A percentile compares a stretch with the other conserved stretches of the same genome.
Conservation (phyloP, 64 coral and sea anemone species). For the Hydrozoanthus tunicans region DNA sequence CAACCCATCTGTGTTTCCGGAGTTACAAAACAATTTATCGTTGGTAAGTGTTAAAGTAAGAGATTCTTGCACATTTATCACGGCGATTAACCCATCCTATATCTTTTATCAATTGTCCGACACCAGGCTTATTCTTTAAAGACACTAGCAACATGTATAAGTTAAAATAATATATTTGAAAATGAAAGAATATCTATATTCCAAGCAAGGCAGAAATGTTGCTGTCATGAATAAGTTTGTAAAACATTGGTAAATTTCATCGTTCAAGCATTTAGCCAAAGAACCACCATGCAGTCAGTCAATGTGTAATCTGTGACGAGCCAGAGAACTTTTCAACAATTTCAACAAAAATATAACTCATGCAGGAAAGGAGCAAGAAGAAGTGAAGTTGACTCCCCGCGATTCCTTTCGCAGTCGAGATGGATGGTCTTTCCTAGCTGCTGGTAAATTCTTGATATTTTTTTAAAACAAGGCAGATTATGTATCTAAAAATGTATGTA, state of each 20-base stretch:
- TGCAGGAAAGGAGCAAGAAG: conserved; percentile 79
- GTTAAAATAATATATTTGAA: no score
- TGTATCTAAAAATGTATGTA: no score
- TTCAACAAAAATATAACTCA: not conserved
- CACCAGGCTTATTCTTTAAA: not conserved
- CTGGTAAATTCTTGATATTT: conserved; percentile 60
- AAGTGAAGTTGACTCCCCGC: conserved; percentile 60
- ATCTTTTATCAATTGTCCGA: not conserved
- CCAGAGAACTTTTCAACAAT: not conserved
- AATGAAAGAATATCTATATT: no score
- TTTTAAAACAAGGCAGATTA: no score
- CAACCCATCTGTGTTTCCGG: conserved; percentile 57
- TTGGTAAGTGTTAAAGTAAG: conserved; percentile 38
- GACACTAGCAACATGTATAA: no score
- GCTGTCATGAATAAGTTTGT: not conserved
- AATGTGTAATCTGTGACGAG: not conserved
- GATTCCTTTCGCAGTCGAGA: conserved; percentile 70
- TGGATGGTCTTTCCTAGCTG: conserved; percentile 85
- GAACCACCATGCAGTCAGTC: no score
- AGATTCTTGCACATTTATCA: not conserved
- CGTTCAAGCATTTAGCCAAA: no score
- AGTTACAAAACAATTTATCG: conserved; percentile 58
- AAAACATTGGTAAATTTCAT: no score
- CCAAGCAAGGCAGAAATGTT: not conserved
- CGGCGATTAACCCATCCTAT: not conserved